Evolutionary conservation across 53 echinoderm and acorn worm species (phyloP).

Genomic region (Luidia sarsii): DNA sequence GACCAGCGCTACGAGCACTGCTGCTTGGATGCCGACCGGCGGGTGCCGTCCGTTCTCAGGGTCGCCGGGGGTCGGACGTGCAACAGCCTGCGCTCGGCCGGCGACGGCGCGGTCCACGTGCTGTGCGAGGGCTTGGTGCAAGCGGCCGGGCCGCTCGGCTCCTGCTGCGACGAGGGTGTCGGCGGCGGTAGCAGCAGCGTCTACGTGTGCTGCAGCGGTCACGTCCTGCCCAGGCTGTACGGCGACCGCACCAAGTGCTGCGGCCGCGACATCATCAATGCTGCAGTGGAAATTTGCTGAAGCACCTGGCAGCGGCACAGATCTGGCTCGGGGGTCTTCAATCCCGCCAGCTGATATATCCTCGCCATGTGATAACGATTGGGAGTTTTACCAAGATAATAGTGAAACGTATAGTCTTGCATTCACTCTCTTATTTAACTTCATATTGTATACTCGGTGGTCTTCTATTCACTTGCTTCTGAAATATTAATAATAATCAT

Average conservation of each 20-base stretch:
- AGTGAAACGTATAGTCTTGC: too few species aligned
- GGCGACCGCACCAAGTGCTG: slow-evolving; percentile 54
- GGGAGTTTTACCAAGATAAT: too few species aligned
- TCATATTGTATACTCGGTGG: too few species aligned
- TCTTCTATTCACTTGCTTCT: too few species aligned
- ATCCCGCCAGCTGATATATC: too few species aligned
- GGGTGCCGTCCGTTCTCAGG: not conserved
- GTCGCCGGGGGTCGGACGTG: not conserved
- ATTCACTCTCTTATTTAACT: too few species aligned
- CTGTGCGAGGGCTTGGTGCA: not conserved
- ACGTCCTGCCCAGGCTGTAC: not conserved
- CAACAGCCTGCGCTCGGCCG: not conserved
- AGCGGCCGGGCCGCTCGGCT: not conserved
- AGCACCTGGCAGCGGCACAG: too few species aligned
- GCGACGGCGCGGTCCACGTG: not conserved
- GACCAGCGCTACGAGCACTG: slow-evolving; percentile 49
- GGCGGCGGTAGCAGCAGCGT: slow-evolving; percentile 27
- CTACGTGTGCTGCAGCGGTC: slow-evolving; percentile 61
- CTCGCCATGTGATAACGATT: too few species aligned
- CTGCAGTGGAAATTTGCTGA: too few species aligned
- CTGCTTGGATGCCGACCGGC: slow-evolving; percentile 7
- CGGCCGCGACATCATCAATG: slow-evolving; percentile 3
- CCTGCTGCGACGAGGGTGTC: slow-evolving; percentile 50
- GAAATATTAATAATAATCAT: too few species aligned
- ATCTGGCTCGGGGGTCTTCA: too few species aligned